Conservation (phyloP, 2,888 invertebrate species). For the Nomada ferruginata region DNA sequence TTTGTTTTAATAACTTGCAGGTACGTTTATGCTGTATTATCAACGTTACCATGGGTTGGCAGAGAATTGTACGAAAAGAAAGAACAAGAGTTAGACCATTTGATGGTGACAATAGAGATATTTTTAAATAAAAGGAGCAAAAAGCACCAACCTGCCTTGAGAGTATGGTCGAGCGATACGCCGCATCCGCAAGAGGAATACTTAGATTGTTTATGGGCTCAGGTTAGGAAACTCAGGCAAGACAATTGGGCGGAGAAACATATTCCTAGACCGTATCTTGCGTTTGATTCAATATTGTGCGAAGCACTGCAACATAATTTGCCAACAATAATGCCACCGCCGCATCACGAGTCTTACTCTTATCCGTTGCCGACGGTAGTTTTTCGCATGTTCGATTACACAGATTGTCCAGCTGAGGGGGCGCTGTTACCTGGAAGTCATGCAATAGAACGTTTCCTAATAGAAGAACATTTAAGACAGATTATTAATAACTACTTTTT, state of each 20-base stretch:
- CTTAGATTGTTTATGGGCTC: conserved; percentile 98
- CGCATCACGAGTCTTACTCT: conserved; percentile 94
- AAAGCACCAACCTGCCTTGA: conserved; percentile 95
- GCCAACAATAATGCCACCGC: conserved; percentile 95
- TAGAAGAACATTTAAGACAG: conserved; percentile 98
- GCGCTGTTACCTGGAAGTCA: conserved; percentile 97
- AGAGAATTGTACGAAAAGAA: conserved; percentile 98
- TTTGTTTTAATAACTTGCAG: conserved; percentile 50
- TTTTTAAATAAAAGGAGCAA: conserved; percentile 97
- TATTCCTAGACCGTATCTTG: conserved; percentile 96
- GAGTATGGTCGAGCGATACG: conserved; percentile 97
- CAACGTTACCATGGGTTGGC: conserved; percentile 98
- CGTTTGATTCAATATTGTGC: conserved; percentile 97
- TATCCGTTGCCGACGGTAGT: conserved; percentile 98
- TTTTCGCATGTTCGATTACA: conserved; percentile 99
- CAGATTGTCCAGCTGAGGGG: conserved; percentile 96
- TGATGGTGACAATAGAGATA: conserved; percentile 95
- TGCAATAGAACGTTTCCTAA: conserved; percentile 98
- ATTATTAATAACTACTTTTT: conserved; percentile 94
- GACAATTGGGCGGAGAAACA: conserved; percentile 99
- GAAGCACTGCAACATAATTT: conserved; percentile 98
- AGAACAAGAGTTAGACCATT: conserved; percentile 95
- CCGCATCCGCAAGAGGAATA: conserved; percentile 99
- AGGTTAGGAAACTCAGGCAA: conserved; percentile 94
- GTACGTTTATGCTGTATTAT: conserved; percentile 93